phyloP scores from a whole-genome alignment of 2,113 vertebrate species.

The Hippocampus barbouri region DNA sequence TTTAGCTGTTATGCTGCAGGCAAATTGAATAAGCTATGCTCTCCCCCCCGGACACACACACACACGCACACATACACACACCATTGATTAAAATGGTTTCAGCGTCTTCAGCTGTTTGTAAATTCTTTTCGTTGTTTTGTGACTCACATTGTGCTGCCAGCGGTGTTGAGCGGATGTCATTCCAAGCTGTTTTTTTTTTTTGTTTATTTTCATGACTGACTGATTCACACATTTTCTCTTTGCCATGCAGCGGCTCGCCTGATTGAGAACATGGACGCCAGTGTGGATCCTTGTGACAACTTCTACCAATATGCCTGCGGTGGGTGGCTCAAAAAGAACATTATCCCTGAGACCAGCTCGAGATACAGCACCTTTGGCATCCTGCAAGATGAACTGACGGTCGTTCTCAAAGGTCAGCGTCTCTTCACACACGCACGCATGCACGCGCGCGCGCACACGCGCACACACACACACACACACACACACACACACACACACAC shows the following conservation, averaged over 20 bases:
- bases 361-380: conserved; percentile 94
- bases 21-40: no score
- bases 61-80: no score
- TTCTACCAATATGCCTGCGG: conserved; percentile 94
- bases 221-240: neutral
- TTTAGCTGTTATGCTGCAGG: no score
- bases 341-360: conserved; percentile 91
- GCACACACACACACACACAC: neutral
- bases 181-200: neutral
- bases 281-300: conserved; percentile 79
- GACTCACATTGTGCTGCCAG: no score
- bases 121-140: no score
- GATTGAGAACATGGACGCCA: conserved; percentile 88
- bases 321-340: conserved; percentile 89
- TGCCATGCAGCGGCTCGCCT: conserved; percentile 80
- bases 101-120: no score
- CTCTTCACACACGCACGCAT: neutral
- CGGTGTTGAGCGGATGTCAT: neutral
- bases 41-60: no score
- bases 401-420: conserved; percentile 86
- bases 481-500: neutral
- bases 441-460: neutral
- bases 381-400: conserved; percentile 87
- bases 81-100: no score
- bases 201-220: neutral